phyloP scores from a whole-genome alignment of 2,888 invertebrate species.

The Plutella xylostella region DNA sequence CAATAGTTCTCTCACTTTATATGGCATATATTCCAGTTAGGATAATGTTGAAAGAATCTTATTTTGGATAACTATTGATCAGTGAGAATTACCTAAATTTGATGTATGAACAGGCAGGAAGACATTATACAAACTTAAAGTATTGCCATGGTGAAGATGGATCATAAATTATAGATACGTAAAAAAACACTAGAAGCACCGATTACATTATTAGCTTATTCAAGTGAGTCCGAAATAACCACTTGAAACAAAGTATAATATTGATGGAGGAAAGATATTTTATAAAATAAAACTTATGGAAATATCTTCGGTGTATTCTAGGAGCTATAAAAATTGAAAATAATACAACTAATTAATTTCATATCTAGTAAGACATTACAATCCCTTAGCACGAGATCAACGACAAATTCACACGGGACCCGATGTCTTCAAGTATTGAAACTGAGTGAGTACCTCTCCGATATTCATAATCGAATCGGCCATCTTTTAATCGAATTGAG shows the following conservation, averaged over 20 bases:
- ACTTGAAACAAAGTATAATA: slow-evolving; percentile 18
- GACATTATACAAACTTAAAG: too few relatives aligned
- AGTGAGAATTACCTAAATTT: neutral
- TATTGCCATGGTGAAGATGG: too few relatives aligned
- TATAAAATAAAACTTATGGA: slow-evolving; percentile 70
- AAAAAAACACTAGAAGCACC: slow-evolving; percentile 1
- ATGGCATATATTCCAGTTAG: slow-evolving; percentile 13
- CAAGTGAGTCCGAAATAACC: neutral
- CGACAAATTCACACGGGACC: neutral
- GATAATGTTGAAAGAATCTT: neutral
- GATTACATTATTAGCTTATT: neutral
- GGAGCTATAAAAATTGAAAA: slow-evolving; percentile 70
- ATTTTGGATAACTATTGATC: neutral
- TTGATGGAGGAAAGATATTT: slow-evolving; percentile 68
- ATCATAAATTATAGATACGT: too few relatives aligned
- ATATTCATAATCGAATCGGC: neutral
- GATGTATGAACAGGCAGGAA: too few relatives aligned
- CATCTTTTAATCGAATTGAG: neutral
- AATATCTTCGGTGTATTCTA: slow-evolving; percentile 71
- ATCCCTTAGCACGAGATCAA: slow-evolving; percentile 71
- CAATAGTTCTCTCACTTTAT: slow-evolving; percentile 46
- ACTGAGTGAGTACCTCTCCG: too few relatives aligned
- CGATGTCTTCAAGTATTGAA: too few relatives aligned
- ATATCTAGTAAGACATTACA: slow-evolving; percentile 67
- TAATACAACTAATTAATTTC: slow-evolving; percentile 70